Base-by-base conservation (phyloP, 1,140 invertebrate species). In the Potamilus streckersoni region DNA sequence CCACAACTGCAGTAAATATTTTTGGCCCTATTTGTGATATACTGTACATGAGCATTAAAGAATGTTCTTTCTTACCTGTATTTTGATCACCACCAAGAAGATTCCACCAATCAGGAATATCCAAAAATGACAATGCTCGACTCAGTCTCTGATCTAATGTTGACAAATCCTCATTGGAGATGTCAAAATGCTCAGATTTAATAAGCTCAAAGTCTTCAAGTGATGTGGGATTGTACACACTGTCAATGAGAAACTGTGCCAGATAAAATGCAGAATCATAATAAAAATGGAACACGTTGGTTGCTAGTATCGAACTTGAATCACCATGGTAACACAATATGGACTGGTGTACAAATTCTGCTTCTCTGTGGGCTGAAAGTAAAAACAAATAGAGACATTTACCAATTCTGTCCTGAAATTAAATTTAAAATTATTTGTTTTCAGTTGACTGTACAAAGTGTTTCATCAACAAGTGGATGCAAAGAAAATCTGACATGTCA, bases 191-290 rank as follows among this genome's bases (percentile, higher is more conserved):
- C 31, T 85, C 83, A 55, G 76, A 80, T 61, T 80, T 77, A 63
- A 85, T 83, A 19, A 84, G 77, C 65, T 85, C 84, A 63, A 84
- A 65, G 64, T 82, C 75, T 17, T 82, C 82, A n/a, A 85, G 72
- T 4, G 82, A 71, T 31, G 77, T 72, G 62, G 73, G 56, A 61
- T 80, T 75, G 72, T 81, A 80, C 23, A 85, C 82, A 69, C 84
- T 84, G 71, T 82, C 80, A 27, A 80, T 67, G 5, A 85, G 80
- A 65, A 85, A 85, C 76, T 83, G 72, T 31, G 82, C 79, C 66
- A 85, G 69, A 73, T 79, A 79, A 63, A 79, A 80, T 19, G 79
- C 80, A 14, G 81, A 71, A 70, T 85, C 84, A 38, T 65, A 78
- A 23, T 80, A 38, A 62, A 79, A 85, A 5, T 65, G 61, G 23